Evolutionary conservation across 2,797 vertebrate species (phyloP).

Genomic region (Trachurus trachurus): DNA sequence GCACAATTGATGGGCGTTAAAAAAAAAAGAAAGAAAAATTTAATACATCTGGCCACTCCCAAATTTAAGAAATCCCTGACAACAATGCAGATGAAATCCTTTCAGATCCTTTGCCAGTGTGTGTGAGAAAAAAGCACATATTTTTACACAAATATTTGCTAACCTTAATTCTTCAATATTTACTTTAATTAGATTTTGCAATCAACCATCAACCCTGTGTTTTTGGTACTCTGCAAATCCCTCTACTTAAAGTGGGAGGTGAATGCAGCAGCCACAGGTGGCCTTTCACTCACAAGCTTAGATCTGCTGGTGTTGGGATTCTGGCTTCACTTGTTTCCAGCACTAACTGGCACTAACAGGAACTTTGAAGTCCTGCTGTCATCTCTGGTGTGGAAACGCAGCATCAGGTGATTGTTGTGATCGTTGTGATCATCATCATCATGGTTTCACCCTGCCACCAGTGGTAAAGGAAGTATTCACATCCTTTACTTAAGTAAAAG

Average conservation of each 20-base stretch:
- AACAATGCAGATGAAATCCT: constrained; percentile 70
- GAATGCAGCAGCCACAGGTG: constrained; percentile 72
- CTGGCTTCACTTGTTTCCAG: constrained; percentile 63
- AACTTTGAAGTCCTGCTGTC: constrained; percentile 62
- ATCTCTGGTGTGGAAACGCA: constrained; percentile 56
- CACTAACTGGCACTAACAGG: constrained; percentile 38
- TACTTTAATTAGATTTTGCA: constrained; percentile 60
- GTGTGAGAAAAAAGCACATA: constrained; percentile 44
- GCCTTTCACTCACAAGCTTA: constrained; percentile 68
- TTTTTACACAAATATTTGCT: constrained; percentile 56
- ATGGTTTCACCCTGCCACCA: neutral
- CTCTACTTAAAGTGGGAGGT: constrained; percentile 55
- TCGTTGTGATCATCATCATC: constrained; percentile 20
- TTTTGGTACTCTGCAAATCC: constrained; percentile 70
- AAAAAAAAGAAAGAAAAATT: constrained; percentile 36
- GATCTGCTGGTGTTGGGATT: constrained; percentile 61
- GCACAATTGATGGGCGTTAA: constrained; percentile 67
- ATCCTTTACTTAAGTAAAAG: neutral
- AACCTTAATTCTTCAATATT: constrained; percentile 45
- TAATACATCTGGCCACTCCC: constrained; percentile 63
- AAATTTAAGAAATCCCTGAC: constrained; percentile 67
- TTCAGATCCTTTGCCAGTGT: constrained; percentile 73
- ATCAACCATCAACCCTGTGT: constrained; percentile 50
- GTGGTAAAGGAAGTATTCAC: neutral
- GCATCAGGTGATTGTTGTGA: constrained; percentile 22